phyloP scores from a whole-genome alignment of 2,888 invertebrate species.

The Tortrix viridana region DNA sequence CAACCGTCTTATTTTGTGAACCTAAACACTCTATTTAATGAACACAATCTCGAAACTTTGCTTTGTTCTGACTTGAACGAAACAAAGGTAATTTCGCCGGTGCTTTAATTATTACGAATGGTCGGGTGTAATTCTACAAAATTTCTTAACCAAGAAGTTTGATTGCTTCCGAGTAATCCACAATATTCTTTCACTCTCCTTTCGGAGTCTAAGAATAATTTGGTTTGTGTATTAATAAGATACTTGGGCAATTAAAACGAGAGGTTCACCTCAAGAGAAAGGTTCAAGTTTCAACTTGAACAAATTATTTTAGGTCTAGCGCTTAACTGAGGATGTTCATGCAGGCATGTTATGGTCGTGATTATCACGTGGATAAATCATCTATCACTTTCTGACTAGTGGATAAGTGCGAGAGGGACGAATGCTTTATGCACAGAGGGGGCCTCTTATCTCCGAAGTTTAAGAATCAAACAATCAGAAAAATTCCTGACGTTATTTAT shows the following conservation, averaged over 20 bases:
- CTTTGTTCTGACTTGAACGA: slow-evolving; percentile 18
- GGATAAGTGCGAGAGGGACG: no score
- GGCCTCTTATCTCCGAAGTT: no score
- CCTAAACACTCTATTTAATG: slow-evolving; percentile 17
- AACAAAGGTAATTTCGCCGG: slow-evolving; percentile 19
- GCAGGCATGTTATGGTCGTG: no score
- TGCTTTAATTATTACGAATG: slow-evolving; percentile 16
- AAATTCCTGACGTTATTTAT: no score
- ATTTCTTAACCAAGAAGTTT: slow-evolving; percentile 45
- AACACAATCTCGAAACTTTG: slow-evolving; percentile 25
- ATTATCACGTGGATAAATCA: no score
- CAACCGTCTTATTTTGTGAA: not conserved
- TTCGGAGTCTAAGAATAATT: slow-evolving; percentile 21
- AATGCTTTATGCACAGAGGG: no score
- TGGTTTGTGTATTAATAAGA: slow-evolving; percentile 4
- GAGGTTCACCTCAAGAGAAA: slow-evolving; percentile 1
- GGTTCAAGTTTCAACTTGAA: no score
- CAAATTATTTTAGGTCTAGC: no score
- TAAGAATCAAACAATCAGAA: no score
- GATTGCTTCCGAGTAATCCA: slow-evolving; percentile 42
- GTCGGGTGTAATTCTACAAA: slow-evolving; percentile 30
- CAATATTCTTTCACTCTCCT: slow-evolving; percentile 42
- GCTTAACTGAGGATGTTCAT: no score
- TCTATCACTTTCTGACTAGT: no score
- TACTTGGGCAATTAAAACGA: slow-evolving; percentile 7